Conservation (phyloP, 2,888 invertebrate genomes). For the Capitulum mitella region DNA sequence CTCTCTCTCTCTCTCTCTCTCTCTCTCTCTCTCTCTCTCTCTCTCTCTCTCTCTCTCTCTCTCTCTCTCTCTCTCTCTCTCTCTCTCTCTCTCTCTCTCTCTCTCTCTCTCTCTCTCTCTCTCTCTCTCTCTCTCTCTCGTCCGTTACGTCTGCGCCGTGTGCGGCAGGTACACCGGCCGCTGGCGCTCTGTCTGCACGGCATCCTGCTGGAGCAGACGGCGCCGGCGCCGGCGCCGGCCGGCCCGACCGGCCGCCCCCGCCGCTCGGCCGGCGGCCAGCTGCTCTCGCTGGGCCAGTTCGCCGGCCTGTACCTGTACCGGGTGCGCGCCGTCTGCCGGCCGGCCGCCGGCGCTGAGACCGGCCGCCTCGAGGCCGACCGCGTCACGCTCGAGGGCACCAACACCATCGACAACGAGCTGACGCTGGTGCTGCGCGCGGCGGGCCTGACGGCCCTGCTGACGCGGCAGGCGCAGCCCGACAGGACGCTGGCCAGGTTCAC, state of each 20-base stretch:
- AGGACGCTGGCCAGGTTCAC: not conserved
- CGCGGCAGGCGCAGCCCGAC: too few relatives aligned
- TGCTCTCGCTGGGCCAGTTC: constrained; percentile 15
- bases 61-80: too few relatives aligned
- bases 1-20: too few relatives aligned
- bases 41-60: too few relatives aligned
- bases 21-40: too few relatives aligned
- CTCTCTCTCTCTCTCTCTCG: too few relatives aligned
- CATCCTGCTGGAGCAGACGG: not conserved
- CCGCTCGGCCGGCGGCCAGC: not conserved
- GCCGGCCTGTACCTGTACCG: constrained; percentile 14
- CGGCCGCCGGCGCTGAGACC: not conserved
- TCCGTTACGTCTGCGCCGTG: too few relatives aligned
- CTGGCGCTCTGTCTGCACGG: constrained; percentile 15
- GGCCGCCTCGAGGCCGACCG: not conserved
- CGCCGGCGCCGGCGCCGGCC: not conserved
- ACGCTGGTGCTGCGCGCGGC: constrained; percentile 20
- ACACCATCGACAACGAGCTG: constrained; percentile 17
- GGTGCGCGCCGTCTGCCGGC: not conserved
- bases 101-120: too few relatives aligned
- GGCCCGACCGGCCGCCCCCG: not conserved
- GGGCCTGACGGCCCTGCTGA: not conserved
- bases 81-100: too few relatives aligned
- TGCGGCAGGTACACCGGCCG: constrained; percentile 14
- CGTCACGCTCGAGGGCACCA: constrained; percentile 3